These are phyloP conservation scores for Micronycteris hirsuta DNA, from an alignment of 2,113 vertebrate species.

Conservation along the genomic window DNA sequence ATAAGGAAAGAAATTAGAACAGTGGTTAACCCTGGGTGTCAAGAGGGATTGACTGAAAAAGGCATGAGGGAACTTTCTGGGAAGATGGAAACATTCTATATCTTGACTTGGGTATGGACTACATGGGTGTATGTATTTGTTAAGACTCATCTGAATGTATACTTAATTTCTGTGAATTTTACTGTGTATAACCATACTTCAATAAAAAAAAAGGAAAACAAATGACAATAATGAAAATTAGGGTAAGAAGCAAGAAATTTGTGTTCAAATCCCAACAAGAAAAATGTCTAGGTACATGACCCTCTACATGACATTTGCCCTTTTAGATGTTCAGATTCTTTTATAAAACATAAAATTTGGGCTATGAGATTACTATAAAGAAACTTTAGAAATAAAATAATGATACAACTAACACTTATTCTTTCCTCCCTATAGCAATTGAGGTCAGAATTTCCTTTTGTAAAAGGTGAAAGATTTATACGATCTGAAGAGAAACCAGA, in stretches of 20 bases:
- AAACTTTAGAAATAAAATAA: neutral
- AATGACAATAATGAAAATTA: constrained; percentile 29
- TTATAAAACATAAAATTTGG: constrained; percentile 26
- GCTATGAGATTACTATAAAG: neutral
- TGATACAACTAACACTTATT: neutral
- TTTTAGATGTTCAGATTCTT: neutral
- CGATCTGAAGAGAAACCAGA: too few species aligned
- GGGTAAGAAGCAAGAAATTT: constrained; percentile 4
- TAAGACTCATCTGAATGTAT: neutral
- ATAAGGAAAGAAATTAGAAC: constrained; percentile 10
- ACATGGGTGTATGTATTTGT: neutral
- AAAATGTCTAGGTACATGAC: neutral
- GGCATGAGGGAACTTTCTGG: neutral
- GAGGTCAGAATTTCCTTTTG: neutral
- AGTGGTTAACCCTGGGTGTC: neutral
- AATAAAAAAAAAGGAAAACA: constrained; percentile 7
- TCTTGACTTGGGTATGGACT: neutral
- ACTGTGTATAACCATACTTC: neutral
- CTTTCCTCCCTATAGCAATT: constrained; percentile 1
- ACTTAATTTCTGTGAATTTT: constrained; percentile 3
- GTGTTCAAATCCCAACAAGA: neutral
- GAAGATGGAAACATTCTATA: neutral
- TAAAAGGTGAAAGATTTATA: too few species aligned
- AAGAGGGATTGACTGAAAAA: neutral
- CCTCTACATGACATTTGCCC: neutral